phyloP scores from a whole-genome alignment of 1,140 invertebrate species.

The Muscidifurax raptorellus region DNA sequence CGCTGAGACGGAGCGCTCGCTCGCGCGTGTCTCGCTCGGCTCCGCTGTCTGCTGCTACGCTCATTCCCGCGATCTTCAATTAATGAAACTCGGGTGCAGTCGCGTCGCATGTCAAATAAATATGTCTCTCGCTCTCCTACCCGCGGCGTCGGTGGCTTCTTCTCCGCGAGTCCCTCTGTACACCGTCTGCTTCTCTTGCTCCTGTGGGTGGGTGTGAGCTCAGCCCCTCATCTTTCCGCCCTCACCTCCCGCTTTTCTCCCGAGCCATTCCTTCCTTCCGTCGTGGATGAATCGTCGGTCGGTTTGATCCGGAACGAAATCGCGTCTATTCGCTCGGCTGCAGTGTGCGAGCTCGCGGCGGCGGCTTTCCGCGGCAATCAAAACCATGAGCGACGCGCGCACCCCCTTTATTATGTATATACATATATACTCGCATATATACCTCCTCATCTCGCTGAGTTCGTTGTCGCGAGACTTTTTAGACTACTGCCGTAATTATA shows the following conservation, averaged over 20 bases:
- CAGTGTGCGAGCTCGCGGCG: slow-evolving; percentile 54
- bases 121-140: slow-evolving; percentile 69
- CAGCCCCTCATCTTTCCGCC: slow-evolving; percentile 10
- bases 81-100: slow-evolving; percentile 77
- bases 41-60: slow-evolving; percentile 69
- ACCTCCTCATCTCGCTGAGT: neutral
- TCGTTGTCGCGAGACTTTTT: slow-evolving; percentile 25
- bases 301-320: slow-evolving; percentile 62
- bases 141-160: slow-evolving; percentile 45
- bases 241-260: slow-evolving; percentile 36
- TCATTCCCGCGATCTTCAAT: slow-evolving; percentile 76
- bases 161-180: slow-evolving; percentile 33
- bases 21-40: slow-evolving; percentile 63
- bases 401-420: slow-evolving; percentile 15
- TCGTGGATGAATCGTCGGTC: slow-evolving; percentile 53
- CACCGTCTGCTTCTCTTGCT: neutral
- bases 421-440: neutral
- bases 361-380: slow-evolving; percentile 42
- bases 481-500: slow-evolving; percentile 35
- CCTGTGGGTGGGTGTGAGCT: neutral
- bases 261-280: slow-evolving; percentile 8
- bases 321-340: slow-evolving; percentile 58
- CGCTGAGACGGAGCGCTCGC: slow-evolving; percentile 35
- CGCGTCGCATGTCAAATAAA: slow-evolving; percentile 77
- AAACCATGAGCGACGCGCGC: neutral